phyloP scores from a whole-genome alignment of 2,888 invertebrate genomes.

The Hesperia comma region DNA sequence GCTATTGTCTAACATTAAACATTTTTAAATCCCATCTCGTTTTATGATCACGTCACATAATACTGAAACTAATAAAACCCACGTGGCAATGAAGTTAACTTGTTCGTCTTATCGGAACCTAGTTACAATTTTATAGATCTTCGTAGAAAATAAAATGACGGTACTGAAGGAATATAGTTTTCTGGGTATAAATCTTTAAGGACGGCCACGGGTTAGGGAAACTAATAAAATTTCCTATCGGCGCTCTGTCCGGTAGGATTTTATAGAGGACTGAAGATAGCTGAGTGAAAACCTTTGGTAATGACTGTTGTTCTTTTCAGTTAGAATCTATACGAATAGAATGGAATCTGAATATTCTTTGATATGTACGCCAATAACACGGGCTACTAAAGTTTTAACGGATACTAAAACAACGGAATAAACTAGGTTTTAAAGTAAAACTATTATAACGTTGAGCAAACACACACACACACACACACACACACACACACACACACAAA shows the following conservation, averaged over 20 bases:
- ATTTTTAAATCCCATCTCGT: not conserved
- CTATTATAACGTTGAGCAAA: too few species aligned
- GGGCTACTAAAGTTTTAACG: too few species aligned
- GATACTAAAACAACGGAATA: too few species aligned
- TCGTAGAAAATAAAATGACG: constrained; percentile 41
- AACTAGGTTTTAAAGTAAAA: too few species aligned
- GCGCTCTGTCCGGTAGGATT: constrained; percentile 18
- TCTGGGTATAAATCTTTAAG: constrained; percentile 41
- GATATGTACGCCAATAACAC: too few species aligned
- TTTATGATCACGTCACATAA: constrained; percentile 11
- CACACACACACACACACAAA: too few species aligned
- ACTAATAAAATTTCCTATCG: constrained; percentile 37
- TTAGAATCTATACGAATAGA: not conserved
- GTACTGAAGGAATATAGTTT: constrained; percentile 42
- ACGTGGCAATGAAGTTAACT: constrained; percentile 26
- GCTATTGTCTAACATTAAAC: too few species aligned
- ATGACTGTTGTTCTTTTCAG: constrained; percentile 11
- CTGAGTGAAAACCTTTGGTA: constrained; percentile 22
- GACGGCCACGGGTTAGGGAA: constrained; percentile 41
- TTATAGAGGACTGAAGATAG: constrained; percentile 31
- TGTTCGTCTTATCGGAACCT: constrained; percentile 25
- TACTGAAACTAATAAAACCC: constrained; percentile 26
- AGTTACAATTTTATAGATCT: constrained; percentile 32
- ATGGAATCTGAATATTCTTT: too few species aligned
- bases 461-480: too few species aligned